These are phyloP conservation scores for Eriosoma lanigerum DNA, from an alignment of 1,140 invertebrate genomes.

Conservation along the genomic window DNA sequence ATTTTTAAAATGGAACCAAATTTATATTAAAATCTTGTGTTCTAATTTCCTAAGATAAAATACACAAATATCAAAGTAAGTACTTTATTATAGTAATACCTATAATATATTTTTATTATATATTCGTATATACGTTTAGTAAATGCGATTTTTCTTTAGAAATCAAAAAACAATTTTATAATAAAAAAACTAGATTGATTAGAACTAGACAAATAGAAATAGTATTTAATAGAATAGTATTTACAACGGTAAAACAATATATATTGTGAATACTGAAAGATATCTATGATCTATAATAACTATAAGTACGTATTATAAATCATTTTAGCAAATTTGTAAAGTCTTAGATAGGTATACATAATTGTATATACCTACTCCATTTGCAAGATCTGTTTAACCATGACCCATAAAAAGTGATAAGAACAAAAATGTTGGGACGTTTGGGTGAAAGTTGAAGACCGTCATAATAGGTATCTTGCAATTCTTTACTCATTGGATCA, in stretches of 20 bases:
- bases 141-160: no score
- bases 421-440: not conserved
- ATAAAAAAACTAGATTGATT: no score
- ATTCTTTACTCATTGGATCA: no score
- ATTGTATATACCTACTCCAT: not conserved
- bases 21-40: no score
- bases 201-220: no score
- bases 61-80: no score
- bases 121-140: no score
- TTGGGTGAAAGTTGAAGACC: not conserved
- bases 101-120: no score
- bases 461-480: not conserved
- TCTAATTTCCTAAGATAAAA: no score
- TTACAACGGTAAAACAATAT: not conserved
- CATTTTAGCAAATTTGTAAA: constrained; percentile 14
- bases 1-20: no score
- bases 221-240: not conserved
- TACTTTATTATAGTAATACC: no score
- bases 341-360: not conserved
- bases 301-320: constrained; percentile 31
- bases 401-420: constrained; percentile 18
- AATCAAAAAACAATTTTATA: no score
- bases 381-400: constrained; percentile 19
- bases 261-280: constrained; percentile 16
- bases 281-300: not conserved